Percentiles rank a stretch among this genome's conserved stretches.
Evolutionary conservation across 2,797 vertebrate genomes (phyloP).

Genomic region (Sandelia bainsii): DNA sequence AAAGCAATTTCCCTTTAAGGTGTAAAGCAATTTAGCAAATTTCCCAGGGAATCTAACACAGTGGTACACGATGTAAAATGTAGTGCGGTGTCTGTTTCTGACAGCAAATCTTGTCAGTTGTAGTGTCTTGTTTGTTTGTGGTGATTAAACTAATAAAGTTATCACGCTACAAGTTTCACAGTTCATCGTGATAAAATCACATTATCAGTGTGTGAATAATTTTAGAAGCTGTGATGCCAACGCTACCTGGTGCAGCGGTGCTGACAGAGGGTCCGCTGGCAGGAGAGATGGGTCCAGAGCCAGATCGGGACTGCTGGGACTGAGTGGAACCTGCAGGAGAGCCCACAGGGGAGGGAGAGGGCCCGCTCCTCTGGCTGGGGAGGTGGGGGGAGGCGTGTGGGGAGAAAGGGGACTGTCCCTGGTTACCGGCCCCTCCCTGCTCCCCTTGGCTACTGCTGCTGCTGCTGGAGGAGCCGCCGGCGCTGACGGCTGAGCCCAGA

Average conservation of each 20-base stretch:
- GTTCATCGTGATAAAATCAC: conserved; percentile 41
- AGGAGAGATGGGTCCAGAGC: conserved; percentile 94
- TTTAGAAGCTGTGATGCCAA: conserved; percentile 12
- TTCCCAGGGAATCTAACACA: conserved; percentile 59
- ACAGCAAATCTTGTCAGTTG: conserved; percentile 38
- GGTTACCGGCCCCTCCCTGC: conserved; percentile 86
- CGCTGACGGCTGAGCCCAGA: conserved; percentile 89
- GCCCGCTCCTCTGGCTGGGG: conserved; percentile 90
- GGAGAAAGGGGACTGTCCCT: conserved; percentile 94
- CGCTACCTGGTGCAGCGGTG: conserved; percentile 88
- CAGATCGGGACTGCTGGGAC: conserved; percentile 93
- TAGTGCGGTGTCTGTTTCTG: conserved; percentile 28
- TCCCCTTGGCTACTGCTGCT: conserved; percentile 90
- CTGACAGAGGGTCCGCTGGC: conserved; percentile 82
- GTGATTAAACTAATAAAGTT: conserved; percentile 53
- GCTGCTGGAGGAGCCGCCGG: conserved; percentile 88
- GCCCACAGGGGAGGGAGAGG: conserved; percentile 93
- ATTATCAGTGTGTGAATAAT: conserved; percentile 31
- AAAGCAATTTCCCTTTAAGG: conserved; percentile 65
- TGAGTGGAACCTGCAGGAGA: conserved; percentile 94
- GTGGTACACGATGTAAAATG: conserved; percentile 39
- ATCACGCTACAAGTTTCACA: conserved; percentile 27
- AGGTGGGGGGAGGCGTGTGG: conserved; percentile 93
- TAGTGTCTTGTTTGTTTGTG: conserved; percentile 48
- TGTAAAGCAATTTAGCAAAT: conserved; percentile 60